A percentile compares a stretch with the other conserved stretches of the same genome.
Conservation (phyloP, 2,888 invertebrate species). For the Zhuqinia jingwanae region DNA sequence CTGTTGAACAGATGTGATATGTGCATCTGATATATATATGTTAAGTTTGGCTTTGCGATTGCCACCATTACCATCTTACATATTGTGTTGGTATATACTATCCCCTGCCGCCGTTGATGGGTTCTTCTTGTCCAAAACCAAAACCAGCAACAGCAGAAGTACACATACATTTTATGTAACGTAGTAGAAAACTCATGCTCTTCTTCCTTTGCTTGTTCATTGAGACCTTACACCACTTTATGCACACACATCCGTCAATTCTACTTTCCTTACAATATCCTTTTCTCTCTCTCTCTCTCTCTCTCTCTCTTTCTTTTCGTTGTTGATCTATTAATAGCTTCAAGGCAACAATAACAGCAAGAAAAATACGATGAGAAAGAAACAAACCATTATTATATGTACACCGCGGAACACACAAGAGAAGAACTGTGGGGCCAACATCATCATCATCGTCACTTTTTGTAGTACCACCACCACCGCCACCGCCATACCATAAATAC, state of each 20-base stretch:
- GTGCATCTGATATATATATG: background rate
- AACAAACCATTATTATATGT: background rate
- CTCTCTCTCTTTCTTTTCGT: background rate
- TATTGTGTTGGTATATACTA: too few relatives aligned
- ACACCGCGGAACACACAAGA: background rate
- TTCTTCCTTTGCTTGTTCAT: background rate
- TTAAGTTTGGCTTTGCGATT: background rate
- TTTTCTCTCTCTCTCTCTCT: constrained; percentile 20
- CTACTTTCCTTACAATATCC: constrained; percentile 1
- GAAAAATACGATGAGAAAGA: constrained; percentile 14
- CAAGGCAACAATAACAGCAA: constrained; percentile 69
- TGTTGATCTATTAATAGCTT: constrained; percentile 70
- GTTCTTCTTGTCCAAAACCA: too few relatives aligned
- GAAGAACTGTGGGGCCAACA: constrained; percentile 10
- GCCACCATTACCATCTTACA: background rate
- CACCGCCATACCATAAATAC: too few relatives aligned
- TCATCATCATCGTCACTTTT: background rate
- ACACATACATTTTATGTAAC: too few relatives aligned
- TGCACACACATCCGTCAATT: background rate
- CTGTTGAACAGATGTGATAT: background rate
- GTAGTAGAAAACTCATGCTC: background rate
- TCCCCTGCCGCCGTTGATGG: background rate
- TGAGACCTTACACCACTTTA: background rate
- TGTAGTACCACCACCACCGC: background rate
- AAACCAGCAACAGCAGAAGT: too few relatives aligned